Evolutionary conservation across 2,888 invertebrate genomes (phyloP).

Genomic region (Chironomus tentans): DNA sequence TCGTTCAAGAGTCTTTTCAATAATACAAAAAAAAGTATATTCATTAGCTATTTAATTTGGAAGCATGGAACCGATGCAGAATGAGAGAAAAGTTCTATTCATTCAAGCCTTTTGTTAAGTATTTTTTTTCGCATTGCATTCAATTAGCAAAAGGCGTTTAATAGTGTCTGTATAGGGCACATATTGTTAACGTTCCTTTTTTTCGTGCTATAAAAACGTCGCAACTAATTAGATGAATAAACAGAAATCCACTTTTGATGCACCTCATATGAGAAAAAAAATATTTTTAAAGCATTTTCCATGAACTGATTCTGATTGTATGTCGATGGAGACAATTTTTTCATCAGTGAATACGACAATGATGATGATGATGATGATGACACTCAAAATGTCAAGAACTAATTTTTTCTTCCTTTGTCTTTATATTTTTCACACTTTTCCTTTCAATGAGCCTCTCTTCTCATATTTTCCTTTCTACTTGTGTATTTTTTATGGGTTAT

Average conservation of each 20-base stretch:
- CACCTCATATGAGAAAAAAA: background rate
- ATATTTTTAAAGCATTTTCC: background rate
- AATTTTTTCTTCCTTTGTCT: background rate
- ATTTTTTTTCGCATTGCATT: conserved; percentile 15
- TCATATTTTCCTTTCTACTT: background rate
- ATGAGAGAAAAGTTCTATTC: conserved; percentile 4
- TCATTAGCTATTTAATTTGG: conserved; percentile 21
- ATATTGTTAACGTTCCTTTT: background rate
- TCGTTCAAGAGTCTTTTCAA: background rate
- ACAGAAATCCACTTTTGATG: background rate
- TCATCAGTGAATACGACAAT: background rate
- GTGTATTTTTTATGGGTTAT: background rate
- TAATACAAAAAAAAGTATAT: background rate
- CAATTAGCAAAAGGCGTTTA: conserved; percentile 16
- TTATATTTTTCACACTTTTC: conserved; percentile 1
- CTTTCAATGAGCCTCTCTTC: background rate
- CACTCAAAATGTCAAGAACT: conserved; percentile 23
- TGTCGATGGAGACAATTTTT: conserved; percentile 24
- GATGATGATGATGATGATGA: conserved; percentile 4
- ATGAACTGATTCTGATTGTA: background rate
- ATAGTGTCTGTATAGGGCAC: conserved; percentile 1
- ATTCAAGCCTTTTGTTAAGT: background rate
- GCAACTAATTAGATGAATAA: conserved; percentile 18
- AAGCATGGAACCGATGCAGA: background rate
- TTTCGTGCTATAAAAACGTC: conserved; percentile 1